These are phyloP conservation scores for Irena cyanogastra DNA, from an alignment of 2,113 vertebrate genomes.

Conservation along the genomic window DNA sequence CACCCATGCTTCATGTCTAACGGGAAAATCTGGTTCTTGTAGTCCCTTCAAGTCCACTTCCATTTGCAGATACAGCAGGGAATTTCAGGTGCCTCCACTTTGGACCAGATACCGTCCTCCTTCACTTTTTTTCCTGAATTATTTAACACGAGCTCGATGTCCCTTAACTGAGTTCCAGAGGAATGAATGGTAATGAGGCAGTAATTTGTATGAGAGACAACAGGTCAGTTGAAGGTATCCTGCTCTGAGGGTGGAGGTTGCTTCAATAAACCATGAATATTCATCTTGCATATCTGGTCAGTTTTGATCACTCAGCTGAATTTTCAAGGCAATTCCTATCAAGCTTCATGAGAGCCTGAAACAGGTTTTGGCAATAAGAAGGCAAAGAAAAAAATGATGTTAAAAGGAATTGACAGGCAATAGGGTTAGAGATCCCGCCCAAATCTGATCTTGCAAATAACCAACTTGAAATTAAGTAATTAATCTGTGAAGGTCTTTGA, in stretches of 20 bases:
- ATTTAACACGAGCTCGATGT: background rate
- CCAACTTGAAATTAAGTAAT: conserved; percentile 61
- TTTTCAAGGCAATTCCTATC: conserved; percentile 30
- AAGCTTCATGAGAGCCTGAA: conserved; percentile 32
- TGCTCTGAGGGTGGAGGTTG: background rate
- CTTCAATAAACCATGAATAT: conserved; percentile 46
- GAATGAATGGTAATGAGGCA: background rate
- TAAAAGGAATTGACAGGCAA: conserved; percentile 68
- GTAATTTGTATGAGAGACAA: background rate
- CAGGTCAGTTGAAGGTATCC: conserved; percentile 4
- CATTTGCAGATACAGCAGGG: background rate
- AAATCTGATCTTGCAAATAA: conserved; percentile 51
- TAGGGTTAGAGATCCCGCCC: conserved; percentile 58
- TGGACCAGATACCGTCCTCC: background rate
- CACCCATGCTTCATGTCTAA: background rate
- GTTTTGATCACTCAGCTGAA: conserved; percentile 55
- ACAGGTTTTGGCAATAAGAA: conserved; percentile 34
- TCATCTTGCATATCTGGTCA: conserved; percentile 37
- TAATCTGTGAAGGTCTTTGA: conserved; percentile 48
- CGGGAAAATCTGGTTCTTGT: background rate
- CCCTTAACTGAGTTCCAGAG: background rate
- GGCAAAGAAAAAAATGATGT: conserved; percentile 11
- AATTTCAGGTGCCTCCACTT: background rate
- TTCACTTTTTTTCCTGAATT: background rate
- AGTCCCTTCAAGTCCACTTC: background rate